Conservation (phyloP, 2,113 vertebrate species). For the Datnioides undecimradiatus region DNA sequence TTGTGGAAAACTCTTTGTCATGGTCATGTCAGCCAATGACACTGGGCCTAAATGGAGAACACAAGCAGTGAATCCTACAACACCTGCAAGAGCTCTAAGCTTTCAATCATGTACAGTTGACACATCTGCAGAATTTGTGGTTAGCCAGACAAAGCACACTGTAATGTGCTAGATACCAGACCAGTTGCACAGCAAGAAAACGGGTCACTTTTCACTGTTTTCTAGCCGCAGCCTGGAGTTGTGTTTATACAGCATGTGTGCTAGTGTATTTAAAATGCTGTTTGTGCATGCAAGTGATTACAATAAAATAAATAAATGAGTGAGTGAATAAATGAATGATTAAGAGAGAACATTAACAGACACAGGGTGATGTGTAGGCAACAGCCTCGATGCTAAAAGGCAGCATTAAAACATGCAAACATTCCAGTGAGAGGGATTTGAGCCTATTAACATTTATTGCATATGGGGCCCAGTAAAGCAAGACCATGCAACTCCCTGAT, state of each 20-base stretch:
- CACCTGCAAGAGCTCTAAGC: neutral
- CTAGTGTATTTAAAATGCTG: neutral
- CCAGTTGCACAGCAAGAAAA: slow-evolving; percentile 29
- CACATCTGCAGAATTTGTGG: neutral
- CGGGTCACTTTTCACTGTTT: slow-evolving; percentile 25
- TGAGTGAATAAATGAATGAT: neutral
- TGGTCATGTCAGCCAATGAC: slow-evolving; percentile 22
- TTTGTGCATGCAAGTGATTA: slow-evolving; percentile 13
- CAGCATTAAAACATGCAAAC: slow-evolving; percentile 48
- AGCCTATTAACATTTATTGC: slow-evolving; percentile 54
- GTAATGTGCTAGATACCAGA: neutral
- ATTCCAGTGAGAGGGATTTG: slow-evolving; percentile 39
- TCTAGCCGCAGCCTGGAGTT: slow-evolving; percentile 3
- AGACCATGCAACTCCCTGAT: slow-evolving; percentile 60
- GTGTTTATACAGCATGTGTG: neutral
- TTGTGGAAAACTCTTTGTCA: slow-evolving; percentile 29
- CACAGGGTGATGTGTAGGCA: neutral
- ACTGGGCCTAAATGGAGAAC: neutral
- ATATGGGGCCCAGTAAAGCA: slow-evolving; percentile 56
- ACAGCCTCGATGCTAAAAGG: slow-evolving; percentile 22
- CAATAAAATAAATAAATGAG: slow-evolving; percentile 1
- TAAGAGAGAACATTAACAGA: slow-evolving; percentile 23
- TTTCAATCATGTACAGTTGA: neutral
- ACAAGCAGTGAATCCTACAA: neutral
- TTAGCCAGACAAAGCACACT: neutral